These are phyloP conservation scores for Columbina picui DNA, from an alignment of 2,113 vertebrate species.

Conservation along the genomic window DNA sequence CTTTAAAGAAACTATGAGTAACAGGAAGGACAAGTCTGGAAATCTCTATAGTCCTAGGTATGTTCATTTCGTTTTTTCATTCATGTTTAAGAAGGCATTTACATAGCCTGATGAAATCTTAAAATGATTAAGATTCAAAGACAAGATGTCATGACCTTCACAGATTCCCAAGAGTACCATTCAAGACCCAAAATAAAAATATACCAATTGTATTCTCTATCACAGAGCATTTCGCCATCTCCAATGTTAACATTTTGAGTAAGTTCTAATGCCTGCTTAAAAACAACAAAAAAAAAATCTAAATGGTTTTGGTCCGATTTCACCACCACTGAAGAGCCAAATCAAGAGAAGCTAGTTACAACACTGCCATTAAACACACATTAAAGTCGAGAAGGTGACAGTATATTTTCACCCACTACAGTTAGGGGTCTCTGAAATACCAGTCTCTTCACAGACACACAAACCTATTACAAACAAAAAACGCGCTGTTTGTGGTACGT, in stretches of 20 bases:
- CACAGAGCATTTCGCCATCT: neutral
- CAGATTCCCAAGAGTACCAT: neutral
- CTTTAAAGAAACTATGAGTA: neutral
- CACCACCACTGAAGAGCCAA: neutral
- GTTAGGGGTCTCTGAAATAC: neutral
- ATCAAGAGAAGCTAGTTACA: neutral
- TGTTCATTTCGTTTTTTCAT: neutral
- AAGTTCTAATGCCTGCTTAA: neutral
- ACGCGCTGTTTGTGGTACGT: neutral
- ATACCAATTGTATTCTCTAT: neutral
- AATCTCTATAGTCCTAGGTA: neutral
- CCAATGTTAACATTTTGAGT: neutral
- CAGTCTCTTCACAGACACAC: neutral
- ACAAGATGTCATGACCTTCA: neutral
- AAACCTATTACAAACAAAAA: neutral
- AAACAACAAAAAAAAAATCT: neutral
- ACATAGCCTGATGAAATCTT: neutral
- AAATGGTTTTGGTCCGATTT: neutral
- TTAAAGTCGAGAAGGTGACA: constrained; percentile 25
- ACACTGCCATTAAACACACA: neutral
- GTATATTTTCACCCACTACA: neutral
- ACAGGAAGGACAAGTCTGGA: neutral
- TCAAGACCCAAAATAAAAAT: neutral
- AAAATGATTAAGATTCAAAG: neutral
- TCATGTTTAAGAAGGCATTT: neutral